Percentiles rank a stretch among this genome's conserved stretches.
phyloP scores from a whole-genome alignment of 2,113 vertebrate genomes.

The Aythya baeri region DNA sequence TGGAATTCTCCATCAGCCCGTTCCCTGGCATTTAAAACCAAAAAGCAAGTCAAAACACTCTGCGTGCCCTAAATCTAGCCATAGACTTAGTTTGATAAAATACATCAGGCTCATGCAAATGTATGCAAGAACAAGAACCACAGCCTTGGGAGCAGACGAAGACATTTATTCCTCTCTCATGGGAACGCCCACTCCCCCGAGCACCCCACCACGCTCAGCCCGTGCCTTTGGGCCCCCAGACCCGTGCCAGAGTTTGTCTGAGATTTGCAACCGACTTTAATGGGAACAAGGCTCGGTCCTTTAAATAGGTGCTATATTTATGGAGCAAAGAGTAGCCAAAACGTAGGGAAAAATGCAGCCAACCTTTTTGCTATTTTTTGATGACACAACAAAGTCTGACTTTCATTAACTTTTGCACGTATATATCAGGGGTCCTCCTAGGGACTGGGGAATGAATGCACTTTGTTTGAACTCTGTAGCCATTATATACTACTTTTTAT shows the following conservation, averaged over 20 bases:
- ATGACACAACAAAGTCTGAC: constrained; percentile 67
- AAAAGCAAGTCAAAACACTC: background rate
- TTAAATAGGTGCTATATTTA: constrained; percentile 67
- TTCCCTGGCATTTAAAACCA: background rate
- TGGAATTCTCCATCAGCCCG: background rate
- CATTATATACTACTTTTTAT: constrained; percentile 70
- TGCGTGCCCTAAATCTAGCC: background rate
- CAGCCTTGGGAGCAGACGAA: background rate
- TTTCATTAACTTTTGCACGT: constrained; percentile 69
- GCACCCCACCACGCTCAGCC: rapidly evolving
- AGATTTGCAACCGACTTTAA: background rate
- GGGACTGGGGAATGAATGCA: constrained; percentile 61
- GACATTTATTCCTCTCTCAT: rapidly evolving
- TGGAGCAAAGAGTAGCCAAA: constrained; percentile 43
- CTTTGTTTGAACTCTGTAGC: constrained; percentile 67
- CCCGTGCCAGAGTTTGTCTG: background rate
- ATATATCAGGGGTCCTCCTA: constrained; percentile 65
- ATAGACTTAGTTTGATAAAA: background rate
- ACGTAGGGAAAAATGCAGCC: background rate
- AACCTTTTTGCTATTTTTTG: constrained; percentile 57
- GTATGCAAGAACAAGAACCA: background rate
- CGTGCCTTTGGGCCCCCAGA: background rate
- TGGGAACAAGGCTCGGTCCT: background rate
- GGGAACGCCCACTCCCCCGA: rapidly evolving
- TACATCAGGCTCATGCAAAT: rapidly evolving